A percentile compares a stretch with the other conserved stretches of the same genome.
Conservation (phyloP, 2,888 invertebrate genomes). For the Cryptus armator region DNA sequence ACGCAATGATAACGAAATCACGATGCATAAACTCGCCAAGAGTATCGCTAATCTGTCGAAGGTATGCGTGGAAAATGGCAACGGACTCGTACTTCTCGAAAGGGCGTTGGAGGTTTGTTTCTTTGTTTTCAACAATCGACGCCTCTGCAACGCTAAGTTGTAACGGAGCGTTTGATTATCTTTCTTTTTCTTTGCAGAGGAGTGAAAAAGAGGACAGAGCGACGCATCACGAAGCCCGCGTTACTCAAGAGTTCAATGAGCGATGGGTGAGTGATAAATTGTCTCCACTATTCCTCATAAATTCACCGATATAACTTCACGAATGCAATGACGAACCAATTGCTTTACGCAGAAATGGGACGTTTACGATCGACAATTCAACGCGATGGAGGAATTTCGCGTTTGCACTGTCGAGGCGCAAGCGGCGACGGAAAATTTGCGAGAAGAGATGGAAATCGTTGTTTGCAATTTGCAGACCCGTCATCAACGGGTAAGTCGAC, state of each 20-base stretch:
- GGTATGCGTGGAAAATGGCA: constrained; percentile 63
- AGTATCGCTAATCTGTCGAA: constrained; percentile 65
- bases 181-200: constrained; percentile 50
- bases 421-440: constrained; percentile 81
- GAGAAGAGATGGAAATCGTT: constrained; percentile 79
- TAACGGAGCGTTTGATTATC: neutral
- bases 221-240: constrained; percentile 40
- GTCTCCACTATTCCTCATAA: no score
- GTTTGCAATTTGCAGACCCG: constrained; percentile 77
- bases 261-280: constrained; percentile 63
- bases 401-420: constrained; percentile 82
- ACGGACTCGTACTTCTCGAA: constrained; percentile 64
- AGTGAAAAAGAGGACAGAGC: constrained; percentile 55
- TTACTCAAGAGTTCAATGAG: constrained; percentile 62
- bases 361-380: constrained; percentile 75
- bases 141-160: neutral
- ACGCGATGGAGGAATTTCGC: constrained; percentile 82
- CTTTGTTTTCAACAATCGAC: neutral
- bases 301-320: no score
- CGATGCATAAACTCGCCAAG: constrained; percentile 63
- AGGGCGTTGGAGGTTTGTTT: constrained; percentile 64
- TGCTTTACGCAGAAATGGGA: constrained; percentile 69
- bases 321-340: constrained; percentile 27
- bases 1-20: constrained; percentile 48
- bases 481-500: constrained; percentile 77